Base-by-base conservation (phyloP, 2,113 vertebrate genomes). In the Pelecanoides urinatrix region DNA sequence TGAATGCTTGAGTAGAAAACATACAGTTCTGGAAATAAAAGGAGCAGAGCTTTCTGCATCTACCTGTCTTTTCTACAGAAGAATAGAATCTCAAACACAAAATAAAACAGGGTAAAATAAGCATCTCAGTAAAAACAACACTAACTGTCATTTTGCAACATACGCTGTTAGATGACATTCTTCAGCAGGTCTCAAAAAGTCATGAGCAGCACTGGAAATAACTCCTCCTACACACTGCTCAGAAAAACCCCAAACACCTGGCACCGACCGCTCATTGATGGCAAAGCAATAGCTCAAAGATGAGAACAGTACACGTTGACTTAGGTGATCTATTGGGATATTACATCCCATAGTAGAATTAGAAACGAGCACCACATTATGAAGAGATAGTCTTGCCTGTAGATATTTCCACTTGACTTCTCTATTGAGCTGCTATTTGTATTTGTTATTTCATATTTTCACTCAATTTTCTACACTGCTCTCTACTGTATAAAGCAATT, bases 131-230 rank as follows among this genome's bases (percentile, higher is more conserved):
- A 93, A 90, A 78, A 74, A 11, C 65, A 72, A 38, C 61, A 68
- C 68, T 49, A 68, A 70, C 16, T 42, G 47, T 68, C 56, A 50
- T 10, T 59, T 45, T 63, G 71, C 63, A 93, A 59, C 59, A 79
- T 44, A 93, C 4, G 29, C 47, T 59, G 74, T 50, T 36, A 74
- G 50, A 66, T 42, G 17, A 59, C 82, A 86, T 86, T 74, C 18
- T 92, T 61, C 63, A 72, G 58, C 91, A 80, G 88, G 32, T 88
- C 72, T 68, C 47, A 44, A 61, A 73, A 90, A 91, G 72, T 26
- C 92, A 77, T 27, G n/a, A 79, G 68, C 67, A 38, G 44, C 30
- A 56, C 73, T 94, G 86, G 65, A 90, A 97, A 88, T 71, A 91
- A 86, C 53, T 58, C 72, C 87, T 90, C 85, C 93, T 52, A 85